These are phyloP conservation scores for Nomada fabriciana DNA, from an alignment of 2,888 invertebrate genomes.

Conservation along the genomic window DNA sequence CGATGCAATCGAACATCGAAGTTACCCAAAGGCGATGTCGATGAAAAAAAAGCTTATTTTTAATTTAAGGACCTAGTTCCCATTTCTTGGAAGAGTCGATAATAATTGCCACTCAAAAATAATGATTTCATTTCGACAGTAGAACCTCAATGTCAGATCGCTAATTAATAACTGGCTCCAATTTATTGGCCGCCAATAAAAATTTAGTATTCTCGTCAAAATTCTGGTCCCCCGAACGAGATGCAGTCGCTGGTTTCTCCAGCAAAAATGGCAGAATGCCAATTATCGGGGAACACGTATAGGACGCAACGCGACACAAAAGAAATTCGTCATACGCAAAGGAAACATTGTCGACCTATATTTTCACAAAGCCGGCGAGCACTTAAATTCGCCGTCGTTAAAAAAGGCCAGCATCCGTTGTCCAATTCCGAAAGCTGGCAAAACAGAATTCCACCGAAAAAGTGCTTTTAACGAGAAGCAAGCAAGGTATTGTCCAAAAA, in stretches of 20 bases:
- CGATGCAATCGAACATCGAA: not conserved
- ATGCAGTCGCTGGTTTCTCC: not conserved
- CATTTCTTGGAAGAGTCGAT: too few relatives aligned
- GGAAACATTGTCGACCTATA: too few relatives aligned
- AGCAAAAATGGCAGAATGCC: not conserved
- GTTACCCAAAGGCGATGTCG: not conserved
- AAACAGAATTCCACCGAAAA: too few relatives aligned
- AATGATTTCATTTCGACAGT: slow-evolving; percentile 16
- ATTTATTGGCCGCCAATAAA: slow-evolving; percentile 31
- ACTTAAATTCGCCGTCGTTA: too few relatives aligned
- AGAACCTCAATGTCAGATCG: slow-evolving; percentile 15
- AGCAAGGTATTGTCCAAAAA: not conserved
- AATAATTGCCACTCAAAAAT: slow-evolving; percentile 33
- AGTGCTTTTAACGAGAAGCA: not conserved
- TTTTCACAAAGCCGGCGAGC: too few relatives aligned
- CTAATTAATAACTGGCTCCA: slow-evolving; percentile 40
- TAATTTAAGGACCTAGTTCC: slow-evolving; percentile 4
- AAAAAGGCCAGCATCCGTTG: too few relatives aligned
- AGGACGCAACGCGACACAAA: too few relatives aligned
- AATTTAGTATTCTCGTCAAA: slow-evolving; percentile 30
- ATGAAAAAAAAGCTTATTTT: not conserved
- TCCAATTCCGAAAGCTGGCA: too few relatives aligned
- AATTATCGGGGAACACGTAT: too few relatives aligned
- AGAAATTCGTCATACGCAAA: too few relatives aligned
- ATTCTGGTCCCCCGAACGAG: not conserved